Evolutionary conservation across 2,797 vertebrate genomes (phyloP), one percentile per base, ranked within the genome.

Genomic region (Lithobates sylvaticus): DNA sequence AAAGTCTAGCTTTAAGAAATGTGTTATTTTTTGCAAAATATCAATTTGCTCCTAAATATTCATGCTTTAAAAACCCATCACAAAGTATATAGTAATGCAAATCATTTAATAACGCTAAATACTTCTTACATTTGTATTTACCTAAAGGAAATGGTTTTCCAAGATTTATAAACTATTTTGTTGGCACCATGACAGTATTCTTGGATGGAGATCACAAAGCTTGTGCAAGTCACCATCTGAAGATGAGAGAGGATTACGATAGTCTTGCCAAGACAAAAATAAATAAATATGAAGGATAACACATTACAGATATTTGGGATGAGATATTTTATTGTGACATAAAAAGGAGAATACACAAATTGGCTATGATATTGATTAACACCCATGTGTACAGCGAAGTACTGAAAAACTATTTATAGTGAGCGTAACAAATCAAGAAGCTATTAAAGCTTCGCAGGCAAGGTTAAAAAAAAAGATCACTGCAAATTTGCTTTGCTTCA

Each of bases 241-340:
- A 68, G 71, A 67, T 36, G 69, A 74, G 36, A 18, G 29, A 70
- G 18, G 34, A 8, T n/a, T 44, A 58, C 21, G 54, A 50, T 36
- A 80, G 32, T 68, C 29, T 47, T 80, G 84, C 84, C 84, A 85
- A 79, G 70, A 21, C 50, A 79, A 85, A 75, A 54, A 67, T 32
- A n/a, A 65, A 71, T 21, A 65, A 13, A 2, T 34, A 4, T 21
- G 34, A 76, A 32, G 44, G 78, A 68, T 47, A 85, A 85, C 78
- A 75, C 58, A 32, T 68, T 81, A 39, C 29, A 79, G 76, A 78
- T 44, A 84, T 26, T 23, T 36, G 32, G 82, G 47, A 81, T 71
- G 12, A 73, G 47, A 36, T 76, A 29, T 69, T 64, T 54, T 68
- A 36, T 12, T 64, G 18, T 85, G 58, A 84, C 12, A 85, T 64